Base-by-base conservation (phyloP, 1,140 invertebrate species). In the Heliconius eleuchia region DNA sequence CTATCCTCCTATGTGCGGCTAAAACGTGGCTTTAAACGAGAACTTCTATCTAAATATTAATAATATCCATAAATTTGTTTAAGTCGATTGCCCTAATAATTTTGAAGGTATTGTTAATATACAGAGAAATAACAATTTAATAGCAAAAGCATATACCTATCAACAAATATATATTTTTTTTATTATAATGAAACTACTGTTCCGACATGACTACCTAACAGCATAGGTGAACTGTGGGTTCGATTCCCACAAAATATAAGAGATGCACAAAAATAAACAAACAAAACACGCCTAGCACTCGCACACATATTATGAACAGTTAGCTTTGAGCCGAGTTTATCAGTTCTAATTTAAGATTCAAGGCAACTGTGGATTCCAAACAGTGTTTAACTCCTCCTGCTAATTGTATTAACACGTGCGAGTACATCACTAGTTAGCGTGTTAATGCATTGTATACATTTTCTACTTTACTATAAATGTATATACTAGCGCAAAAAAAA, bases 341-440 rank as follows among this genome's bases (percentile, higher is more conserved):
- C 60, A 66, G 60, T 30, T 66, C 60, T 66, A 66, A 66, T 66
- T 66, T 27, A 18, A 66, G 60, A 66, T 66, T 66, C 60, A 66
- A 66, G 60, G 60, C 27, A 66, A 66, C 23, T 66, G 23, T 16
- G 60, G 60, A 66, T 66, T 66, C 9, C 60, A 66, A 66, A 6
- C 60, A 30, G 60, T 66, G 60, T 66, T 66, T 66, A 66, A 66
- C n/a, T 66, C 57, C 57, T 27, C 60, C 27, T 6, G 60, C 27
- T 66, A 66, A 66, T 66, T 66, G 27, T 30, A 66, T 66, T 66
- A 66, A 66, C 60, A 66, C 60, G 60, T 30, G 5, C 50, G 6
- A 19, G 18, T 19, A 66, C 27, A 66, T 30, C 60, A 27, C 60
- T 66, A 66, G 9, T 66, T 66, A 66, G 27, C 60, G 60, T 66